Conservation (phyloP, 2,888 invertebrate genomes). For the Drosophila melanosoma region DNA sequence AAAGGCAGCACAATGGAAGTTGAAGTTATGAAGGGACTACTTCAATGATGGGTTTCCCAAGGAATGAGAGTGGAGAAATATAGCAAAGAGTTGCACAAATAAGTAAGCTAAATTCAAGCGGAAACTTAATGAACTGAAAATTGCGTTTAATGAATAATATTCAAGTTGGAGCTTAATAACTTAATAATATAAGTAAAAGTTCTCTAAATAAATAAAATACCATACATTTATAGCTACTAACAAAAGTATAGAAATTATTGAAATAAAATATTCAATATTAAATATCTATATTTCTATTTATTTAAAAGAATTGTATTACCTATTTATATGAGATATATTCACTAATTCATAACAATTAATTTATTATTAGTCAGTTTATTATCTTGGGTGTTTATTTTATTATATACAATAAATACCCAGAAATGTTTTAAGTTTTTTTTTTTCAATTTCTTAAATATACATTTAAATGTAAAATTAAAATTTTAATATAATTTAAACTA, state of each 20-base stretch:
- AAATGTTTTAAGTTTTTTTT: neutral
- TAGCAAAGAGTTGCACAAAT: conserved; percentile 20
- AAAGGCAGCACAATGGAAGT: conserved; percentile 15
- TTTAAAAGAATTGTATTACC: neutral
- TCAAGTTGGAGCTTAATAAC: neutral
- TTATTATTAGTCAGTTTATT: neutral
- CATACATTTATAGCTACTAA: neutral
- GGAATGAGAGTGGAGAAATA: neutral
- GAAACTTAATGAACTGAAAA: conserved; percentile 28
- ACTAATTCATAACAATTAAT: neutral
- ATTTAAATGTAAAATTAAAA: neutral
- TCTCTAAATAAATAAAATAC: neutral
- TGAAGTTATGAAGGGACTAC: conserved; percentile 37
- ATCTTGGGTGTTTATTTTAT: neutral
- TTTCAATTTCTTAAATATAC: conserved; percentile 1
- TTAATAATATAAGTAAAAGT: neutral
- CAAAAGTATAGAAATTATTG: neutral
- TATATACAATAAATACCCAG: neutral
- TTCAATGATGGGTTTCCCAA: conserved; percentile 45
- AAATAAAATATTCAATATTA: too few relatives aligned
- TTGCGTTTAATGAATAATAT: neutral
- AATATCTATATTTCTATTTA: neutral
- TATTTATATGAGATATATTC: neutral
- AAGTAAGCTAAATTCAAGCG: conserved; percentile 29
- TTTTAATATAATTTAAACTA: neutral